A percentile compares a stretch with the other conserved stretches of the same genome.
Evolutionary conservation across 2,797 vertebrate species (phyloP).

Genomic region (Sternarchorhynchus goeldii): DNA sequence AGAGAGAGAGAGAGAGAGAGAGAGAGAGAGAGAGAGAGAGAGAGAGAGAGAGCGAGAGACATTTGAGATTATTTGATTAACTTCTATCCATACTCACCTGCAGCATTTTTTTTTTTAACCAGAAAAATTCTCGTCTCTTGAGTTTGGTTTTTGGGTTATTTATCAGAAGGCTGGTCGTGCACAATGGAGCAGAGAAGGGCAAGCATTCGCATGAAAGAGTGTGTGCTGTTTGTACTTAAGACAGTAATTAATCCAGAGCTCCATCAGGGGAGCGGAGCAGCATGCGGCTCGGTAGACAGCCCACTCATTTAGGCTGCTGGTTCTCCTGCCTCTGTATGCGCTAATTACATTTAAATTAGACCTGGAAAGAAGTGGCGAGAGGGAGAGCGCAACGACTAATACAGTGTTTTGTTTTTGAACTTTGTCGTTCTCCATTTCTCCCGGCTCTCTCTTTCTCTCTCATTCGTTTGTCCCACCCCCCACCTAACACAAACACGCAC

Average conservation of each 20-base stretch:
- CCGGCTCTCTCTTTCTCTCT: background rate
- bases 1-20: no score
- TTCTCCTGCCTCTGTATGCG: conserved; percentile 66
- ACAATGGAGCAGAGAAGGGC: conserved; percentile 21
- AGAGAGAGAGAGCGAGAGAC: conserved; percentile 33
- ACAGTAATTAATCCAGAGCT: conserved; percentile 78
- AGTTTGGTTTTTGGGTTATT: conserved; percentile 24
- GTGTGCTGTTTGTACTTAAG: conserved; percentile 69
- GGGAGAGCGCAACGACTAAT: conserved; percentile 59
- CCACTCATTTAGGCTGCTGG: conserved; percentile 72
- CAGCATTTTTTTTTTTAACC: background rate
- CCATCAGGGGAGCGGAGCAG: conserved; percentile 66
- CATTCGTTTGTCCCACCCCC: background rate
- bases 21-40: background rate
- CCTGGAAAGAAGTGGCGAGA: conserved; percentile 60
- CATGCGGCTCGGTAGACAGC: conserved; percentile 70
- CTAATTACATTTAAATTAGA: conserved; percentile 80
- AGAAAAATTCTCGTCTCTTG: background rate
- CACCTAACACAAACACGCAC: background rate
- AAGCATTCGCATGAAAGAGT: conserved; percentile 47
- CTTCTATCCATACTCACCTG: conserved; percentile 12
- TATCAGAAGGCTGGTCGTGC: conserved; percentile 22
- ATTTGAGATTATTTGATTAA: conserved; percentile 24
- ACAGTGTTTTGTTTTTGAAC: conserved; percentile 60
- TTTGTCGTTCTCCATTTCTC: conserved; percentile 30